Evolutionary conservation across 1,140 invertebrate species (phyloP), one percentile per base, ranked within the genome.

Genomic region (Agraylea sexmaculata): DNA sequence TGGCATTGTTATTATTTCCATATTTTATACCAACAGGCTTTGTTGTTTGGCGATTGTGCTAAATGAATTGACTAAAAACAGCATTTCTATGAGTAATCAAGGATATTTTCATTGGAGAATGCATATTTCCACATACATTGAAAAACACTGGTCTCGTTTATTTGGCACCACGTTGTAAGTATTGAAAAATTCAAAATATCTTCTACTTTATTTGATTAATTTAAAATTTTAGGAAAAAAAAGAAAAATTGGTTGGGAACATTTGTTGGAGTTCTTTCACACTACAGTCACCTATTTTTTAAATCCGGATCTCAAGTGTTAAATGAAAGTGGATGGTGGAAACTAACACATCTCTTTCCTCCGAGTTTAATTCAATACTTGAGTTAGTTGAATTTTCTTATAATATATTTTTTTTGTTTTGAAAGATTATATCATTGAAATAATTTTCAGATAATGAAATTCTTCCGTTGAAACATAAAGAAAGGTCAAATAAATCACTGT

Each of bases 251-350:
- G 31, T 18, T 25, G 16, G 41, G 43, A 18, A 46, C 43, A 10
- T 37, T 49, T 19, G 36, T 40, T 8, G 42, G 47, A 12, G 37
- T 37, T 29, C 30, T 49, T 12, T 49, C 47, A 8, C 11, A 13
- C n/a, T 49, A 28, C 40, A 45, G 39, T 34, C 30, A 42, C 13
- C 23, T 44, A 11, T 46, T 49, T 41, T 49, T 49, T 28, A 32
- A 49, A 41, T 49, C 47, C 10, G 47, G 47, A 10, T 12, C 20
- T 11, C 32, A 19, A 22, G 17, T 40, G 11, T 43, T 49, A 36
- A 45, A 46, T 7, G 47, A 49, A 33, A 29, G 17, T 27, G 47
- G 47, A 31, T 49, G 47, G 47, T 49, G 47, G 47, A 49, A 43
- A 37, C 15, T 49, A 13, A 19, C 40, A 3, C 28, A 49, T 23